Percentiles rank a stretch among this genome's conserved stretches.
phyloP scores from a whole-genome alignment of 2,888 invertebrate species.

The Hemistola chrysoprasaria region DNA sequence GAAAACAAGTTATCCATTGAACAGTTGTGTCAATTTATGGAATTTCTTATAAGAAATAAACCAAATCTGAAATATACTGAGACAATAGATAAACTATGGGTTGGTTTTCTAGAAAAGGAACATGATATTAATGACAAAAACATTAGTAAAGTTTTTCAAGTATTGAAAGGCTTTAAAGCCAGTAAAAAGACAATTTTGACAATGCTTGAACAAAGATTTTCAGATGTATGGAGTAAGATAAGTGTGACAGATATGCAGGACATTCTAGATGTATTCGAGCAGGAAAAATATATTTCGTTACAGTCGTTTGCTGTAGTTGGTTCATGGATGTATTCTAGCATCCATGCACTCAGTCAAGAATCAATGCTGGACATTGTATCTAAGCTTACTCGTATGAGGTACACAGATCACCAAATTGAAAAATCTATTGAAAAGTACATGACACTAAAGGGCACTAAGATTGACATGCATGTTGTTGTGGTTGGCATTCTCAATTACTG shows the following conservation, averaged over 20 bases:
- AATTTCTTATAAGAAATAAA: conserved; percentile 74
- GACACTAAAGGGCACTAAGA: conserved; percentile 71
- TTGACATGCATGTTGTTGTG: conserved; percentile 79
- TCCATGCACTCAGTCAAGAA: conserved; percentile 82
- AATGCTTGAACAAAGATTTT: conserved; percentile 82
- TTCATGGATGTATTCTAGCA: conserved; percentile 83
- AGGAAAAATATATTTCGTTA: conserved; percentile 63
- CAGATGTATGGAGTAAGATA: conserved; percentile 80
- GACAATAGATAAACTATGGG: conserved; percentile 85
- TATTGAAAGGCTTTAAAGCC: conserved; percentile 80
- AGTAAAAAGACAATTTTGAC: conserved; percentile 82
- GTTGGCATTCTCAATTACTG: conserved; percentile 84
- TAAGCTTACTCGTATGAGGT: conserved; percentile 78
- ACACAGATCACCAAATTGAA: conserved; percentile 80
- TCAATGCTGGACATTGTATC: conserved; percentile 78
- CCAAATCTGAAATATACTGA: conserved; percentile 69
- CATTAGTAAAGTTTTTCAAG: conserved; percentile 79
- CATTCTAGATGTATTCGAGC: conserved; percentile 66
- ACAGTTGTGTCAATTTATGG: conserved; percentile 83
- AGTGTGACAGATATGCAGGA: conserved; percentile 68
- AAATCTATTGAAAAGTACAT: conserved; percentile 84
- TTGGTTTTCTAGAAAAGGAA: conserved; percentile 82
- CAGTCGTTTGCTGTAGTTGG: conserved; percentile 64
- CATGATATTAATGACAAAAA: conserved; percentile 81
- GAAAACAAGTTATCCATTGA: conserved; percentile 81